Evolutionary conservation across 1,140 invertebrate genomes (phyloP), one percentile per base, ranked within the genome.

Genomic region (Ips typographus): DNA sequence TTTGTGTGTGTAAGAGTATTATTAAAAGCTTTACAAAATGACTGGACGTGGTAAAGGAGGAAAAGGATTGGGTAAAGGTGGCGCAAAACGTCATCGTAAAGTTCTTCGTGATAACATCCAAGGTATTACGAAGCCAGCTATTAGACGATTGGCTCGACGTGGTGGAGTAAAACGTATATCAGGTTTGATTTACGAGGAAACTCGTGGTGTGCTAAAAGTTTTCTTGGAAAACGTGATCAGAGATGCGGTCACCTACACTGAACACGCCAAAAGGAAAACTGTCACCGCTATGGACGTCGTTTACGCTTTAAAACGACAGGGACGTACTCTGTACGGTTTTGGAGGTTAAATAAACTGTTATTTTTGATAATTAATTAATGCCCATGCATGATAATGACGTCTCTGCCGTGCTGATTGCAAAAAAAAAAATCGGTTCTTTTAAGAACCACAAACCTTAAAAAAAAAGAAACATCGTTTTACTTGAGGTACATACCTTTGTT

Each of bases 271-370:
- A 82, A 82, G 91, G 71, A 94, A 93, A 82, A 94, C 92, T 36
- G 87, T 89, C 44, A 94, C 92, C 5, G 91, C 91, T 60, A 94
- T 94, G 91, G 91, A 94, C 77, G 90, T 94, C 8, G 92, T 94
- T 37, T 94, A 94, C 76, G 91, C 91, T 40, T 81, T 94, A 72
- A 94, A 94, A 80, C 82, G 91, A 57, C 92, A 94, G 83, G 92
- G 92, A 42, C 83, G 90, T 40, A 88, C 87, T 41, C 75, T 88
- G 0, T 89, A 88, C 76, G 87, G 87, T 71, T 89, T 88, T 70
- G 87, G 87, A 53, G 86, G 86, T 72, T 89, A 83, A 86, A 70
- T 57, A 22, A 22, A 22, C 22, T 22, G 22, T 22, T 22, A 22
- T 22, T 22, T 22, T 22, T 22, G 22, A 22, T 22, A 22, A 22